Conservation (phyloP, 2,888 invertebrate species). For the Hololepta plana region DNA sequence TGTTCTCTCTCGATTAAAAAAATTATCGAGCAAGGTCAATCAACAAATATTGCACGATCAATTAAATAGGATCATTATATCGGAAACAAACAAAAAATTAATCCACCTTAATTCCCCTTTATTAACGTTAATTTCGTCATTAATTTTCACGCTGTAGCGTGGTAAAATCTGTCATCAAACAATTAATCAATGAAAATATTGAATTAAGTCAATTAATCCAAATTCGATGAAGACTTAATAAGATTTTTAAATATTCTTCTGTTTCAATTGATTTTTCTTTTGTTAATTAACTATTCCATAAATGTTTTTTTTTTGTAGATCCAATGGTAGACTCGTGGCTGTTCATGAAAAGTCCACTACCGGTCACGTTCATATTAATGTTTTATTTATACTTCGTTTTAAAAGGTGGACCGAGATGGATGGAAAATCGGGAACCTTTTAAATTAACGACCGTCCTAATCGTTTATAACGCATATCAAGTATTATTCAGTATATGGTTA, state of each 20-base stretch:
- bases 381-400: constrained; percentile 55
- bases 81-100: background rate
- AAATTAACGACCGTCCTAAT: constrained; percentile 55
- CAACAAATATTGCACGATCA: no score
- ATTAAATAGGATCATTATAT: no score
- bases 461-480: constrained; percentile 76
- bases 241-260: no score
- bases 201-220: no score
- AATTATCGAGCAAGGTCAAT: no score
- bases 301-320: constrained; percentile 32
- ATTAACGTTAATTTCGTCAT: constrained; percentile 1
- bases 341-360: constrained; percentile 57
- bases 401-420: constrained; percentile 55
- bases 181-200: no score
- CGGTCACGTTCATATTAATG: constrained; percentile 43
- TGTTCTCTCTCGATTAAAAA: no score
- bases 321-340: constrained; percentile 60
- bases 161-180: no score
- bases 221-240: no score
- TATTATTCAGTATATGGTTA: constrained; percentile 64
- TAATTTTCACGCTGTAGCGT: no score
- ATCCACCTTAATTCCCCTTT: constrained; percentile 1
- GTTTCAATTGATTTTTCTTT: no score
- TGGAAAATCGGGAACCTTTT: constrained; percentile 56
- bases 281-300: background rate